Base-by-base conservation (phyloP, 1,140 invertebrate genomes). In the Wiebesia pumilae region DNA sequence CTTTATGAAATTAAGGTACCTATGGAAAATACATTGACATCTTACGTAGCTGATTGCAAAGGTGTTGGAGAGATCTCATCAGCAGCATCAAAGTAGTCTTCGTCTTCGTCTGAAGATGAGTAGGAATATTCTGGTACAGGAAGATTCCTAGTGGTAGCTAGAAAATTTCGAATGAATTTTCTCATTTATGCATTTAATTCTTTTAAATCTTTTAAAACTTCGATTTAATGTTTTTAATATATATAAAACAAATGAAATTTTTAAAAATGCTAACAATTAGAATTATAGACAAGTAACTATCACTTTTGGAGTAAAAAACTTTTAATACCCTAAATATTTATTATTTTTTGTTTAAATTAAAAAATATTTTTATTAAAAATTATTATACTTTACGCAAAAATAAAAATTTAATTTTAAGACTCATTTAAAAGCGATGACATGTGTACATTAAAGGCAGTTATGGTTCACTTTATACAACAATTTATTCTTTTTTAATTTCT, bases 31-130 rank as follows among this genome's bases (percentile, higher is more conserved):
- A 24, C 3, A 40, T 54, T 73, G n/a, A n/a, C 16, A 71, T 75
- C 86, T 83, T 73, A 87, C 86, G 81, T 69, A 7, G 86, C 54
- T 0, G 86, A 58, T 85, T 91, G 90, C 6, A 81, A 67, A 47
- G 89, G 73, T 43, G 92, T 93, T 84, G 94, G 90, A 87, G 95
- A 95, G 21, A 96, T 96, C 88, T 96, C 96, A 89, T 98, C 98
- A 88, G 97, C 96, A 16, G 98, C 98, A 95, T 99, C 98, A 92
- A 96, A 99, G 93, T 98, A 99, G 93, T 99, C 98, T 88, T 99
- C 98, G 91, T 99, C 98, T 89, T 98, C 98, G 92, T 99, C 98
- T 62, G 98, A 99, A 90, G 97, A 98, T 0, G 98, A 99, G 93
- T 99, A 99, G 0, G 98, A 99, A 79, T 96, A 98, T 90, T 97